Percentiles rank a stretch among this genome's conserved stretches.
These are phyloP conservation scores for Apeltes quadracus DNA, from an alignment of 2,113 vertebrate species.

Conservation along the genomic window DNA sequence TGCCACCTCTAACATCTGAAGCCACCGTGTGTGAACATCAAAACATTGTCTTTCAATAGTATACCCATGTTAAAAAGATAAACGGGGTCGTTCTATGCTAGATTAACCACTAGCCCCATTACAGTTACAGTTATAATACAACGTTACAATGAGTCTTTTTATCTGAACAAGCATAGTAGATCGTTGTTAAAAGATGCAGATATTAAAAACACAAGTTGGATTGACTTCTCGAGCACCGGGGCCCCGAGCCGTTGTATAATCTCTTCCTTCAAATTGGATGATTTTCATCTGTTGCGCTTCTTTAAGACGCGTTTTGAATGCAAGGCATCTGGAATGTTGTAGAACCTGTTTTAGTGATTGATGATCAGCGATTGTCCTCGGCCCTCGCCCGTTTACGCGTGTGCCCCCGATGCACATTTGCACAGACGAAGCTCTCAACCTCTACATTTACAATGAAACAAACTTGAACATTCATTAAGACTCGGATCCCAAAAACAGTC, in stretches of 20 bases:
- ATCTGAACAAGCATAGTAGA: slow-evolving; percentile 26
- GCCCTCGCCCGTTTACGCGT: slow-evolving; percentile 13
- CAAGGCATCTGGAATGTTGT: slow-evolving; percentile 72
- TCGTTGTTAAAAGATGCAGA: slow-evolving; percentile 48
- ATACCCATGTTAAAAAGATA: slow-evolving; percentile 24
- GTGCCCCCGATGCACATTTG: slow-evolving; percentile 34
- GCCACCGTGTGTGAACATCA: slow-evolving; percentile 32
- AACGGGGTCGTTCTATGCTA: slow-evolving; percentile 5
- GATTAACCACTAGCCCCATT: slow-evolving; percentile 7
- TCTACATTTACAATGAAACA: slow-evolving; percentile 28
- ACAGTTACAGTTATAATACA: slow-evolving; percentile 18
- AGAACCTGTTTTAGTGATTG: slow-evolving; percentile 31
- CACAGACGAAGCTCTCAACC: slow-evolving; percentile 36
- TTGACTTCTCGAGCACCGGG: slow-evolving; percentile 6
- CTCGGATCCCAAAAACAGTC: slow-evolving; percentile 40
- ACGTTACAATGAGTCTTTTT: slow-evolving; percentile 20
- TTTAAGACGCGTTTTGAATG: slow-evolving; percentile 37
- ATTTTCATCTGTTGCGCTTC: slow-evolving; percentile 13
- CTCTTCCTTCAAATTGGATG: neutral
- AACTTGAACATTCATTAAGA: slow-evolving; percentile 60
- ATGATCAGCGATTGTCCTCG: slow-evolving; percentile 70
- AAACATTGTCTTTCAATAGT: slow-evolving; percentile 25
- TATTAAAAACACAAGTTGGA: slow-evolving; percentile 37
- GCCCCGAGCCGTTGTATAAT: neutral
- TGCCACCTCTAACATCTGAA: slow-evolving; percentile 4